Conservation (phyloP, 2,888 invertebrate species). For the Hedya salicella region DNA sequence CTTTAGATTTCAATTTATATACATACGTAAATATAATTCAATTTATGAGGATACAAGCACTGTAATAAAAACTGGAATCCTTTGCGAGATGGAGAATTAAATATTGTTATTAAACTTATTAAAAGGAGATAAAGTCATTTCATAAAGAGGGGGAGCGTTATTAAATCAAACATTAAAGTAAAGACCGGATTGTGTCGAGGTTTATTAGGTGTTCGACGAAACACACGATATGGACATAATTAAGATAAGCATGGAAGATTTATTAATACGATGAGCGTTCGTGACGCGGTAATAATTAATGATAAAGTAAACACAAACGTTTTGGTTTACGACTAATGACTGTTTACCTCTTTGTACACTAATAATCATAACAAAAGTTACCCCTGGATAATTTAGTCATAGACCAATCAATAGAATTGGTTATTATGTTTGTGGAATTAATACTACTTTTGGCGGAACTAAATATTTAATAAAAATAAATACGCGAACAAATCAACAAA, state of each 20-base stretch:
- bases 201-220: constrained; percentile 35
- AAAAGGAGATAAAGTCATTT: neutral
- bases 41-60: too few species aligned
- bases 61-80: too few species aligned
- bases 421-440: too few species aligned
- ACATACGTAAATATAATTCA: too few species aligned
- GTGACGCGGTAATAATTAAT: neutral
- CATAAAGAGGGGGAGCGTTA: neutral
- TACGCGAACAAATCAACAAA: too few species aligned
- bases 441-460: too few species aligned
- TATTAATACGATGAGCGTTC: constrained; percentile 9
- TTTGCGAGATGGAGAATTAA: neutral
- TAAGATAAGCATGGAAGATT: constrained; percentile 29
- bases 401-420: too few species aligned
- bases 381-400: too few species aligned
- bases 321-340: neutral
- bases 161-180: constrained; percentile 2
- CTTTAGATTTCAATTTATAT: too few species aligned
- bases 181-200: constrained; percentile 16
- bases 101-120: neutral
- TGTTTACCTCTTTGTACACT: neutral
- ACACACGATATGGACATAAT: constrained; percentile 28
- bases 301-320: neutral
- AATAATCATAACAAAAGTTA: neutral
- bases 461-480: too few species aligned